A percentile compares a stretch with the other conserved stretches of the same genome.
Conservation (phyloP, 2,797 vertebrate genomes). For the Syngnathus acus region DNA sequence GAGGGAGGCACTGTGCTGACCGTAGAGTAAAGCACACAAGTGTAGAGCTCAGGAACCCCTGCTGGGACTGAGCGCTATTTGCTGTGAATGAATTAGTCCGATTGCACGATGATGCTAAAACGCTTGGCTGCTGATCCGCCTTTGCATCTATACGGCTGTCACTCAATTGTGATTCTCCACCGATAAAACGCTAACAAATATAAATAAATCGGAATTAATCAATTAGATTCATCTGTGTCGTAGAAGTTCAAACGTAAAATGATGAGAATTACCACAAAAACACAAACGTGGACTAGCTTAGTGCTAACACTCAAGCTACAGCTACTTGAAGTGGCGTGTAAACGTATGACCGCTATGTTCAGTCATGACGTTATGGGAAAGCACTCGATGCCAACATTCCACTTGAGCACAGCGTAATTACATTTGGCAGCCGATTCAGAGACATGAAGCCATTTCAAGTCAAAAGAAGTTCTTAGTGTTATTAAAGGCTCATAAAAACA, state of each 20-base stretch:
- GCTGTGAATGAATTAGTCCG: constrained; percentile 51
- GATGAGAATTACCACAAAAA: too few species aligned
- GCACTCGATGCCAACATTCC: background rate
- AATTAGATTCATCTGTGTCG: too few species aligned
- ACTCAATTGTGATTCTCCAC: constrained; percentile 1
- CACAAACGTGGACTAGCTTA: too few species aligned
- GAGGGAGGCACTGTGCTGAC: constrained; percentile 26
- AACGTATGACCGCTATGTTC: background rate
- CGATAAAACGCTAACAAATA: background rate
- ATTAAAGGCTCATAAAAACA: constrained; percentile 1
- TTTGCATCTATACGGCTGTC: constrained; percentile 24
- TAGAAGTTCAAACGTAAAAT: too few species aligned
- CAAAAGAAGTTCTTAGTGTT: background rate
- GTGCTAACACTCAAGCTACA: too few species aligned
- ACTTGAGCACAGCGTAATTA: background rate
- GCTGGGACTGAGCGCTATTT: constrained; percentile 64
- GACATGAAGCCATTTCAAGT: background rate
- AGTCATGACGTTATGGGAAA: background rate
- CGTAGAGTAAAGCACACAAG: constrained; percentile 31
- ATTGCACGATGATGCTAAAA: constrained; percentile 35
- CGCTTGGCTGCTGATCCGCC: constrained; percentile 20
- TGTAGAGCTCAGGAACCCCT: constrained; percentile 54
- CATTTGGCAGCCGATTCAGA: background rate
- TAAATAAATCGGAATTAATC: background rate
- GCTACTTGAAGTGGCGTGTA: background rate